Evolutionary conservation across 2,797 vertebrate species (phyloP), one percentile per base, ranked within the genome.

Genomic region (Notolabrus celidotus): DNA sequence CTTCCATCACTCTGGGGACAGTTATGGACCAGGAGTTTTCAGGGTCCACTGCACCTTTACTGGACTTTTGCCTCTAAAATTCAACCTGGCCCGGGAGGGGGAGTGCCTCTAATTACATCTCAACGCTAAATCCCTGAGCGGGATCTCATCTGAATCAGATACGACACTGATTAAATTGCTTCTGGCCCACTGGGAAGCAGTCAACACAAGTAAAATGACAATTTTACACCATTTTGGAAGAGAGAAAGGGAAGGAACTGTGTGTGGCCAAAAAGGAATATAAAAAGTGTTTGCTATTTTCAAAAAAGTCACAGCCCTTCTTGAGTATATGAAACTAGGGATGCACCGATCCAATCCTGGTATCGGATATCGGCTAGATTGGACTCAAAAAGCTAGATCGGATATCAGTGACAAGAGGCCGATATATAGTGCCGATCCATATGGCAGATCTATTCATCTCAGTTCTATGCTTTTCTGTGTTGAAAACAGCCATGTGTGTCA

Each of bases 91-190:
- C 73, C 70, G 52, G 67, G 19, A 72, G 65, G 71, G 61, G 60
- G 7, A 69, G 53, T 27, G 29, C 67, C 58, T 86, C 77, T 93
- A 92, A 93, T 93, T 88, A 92, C 76, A 86, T 72, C 82, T 86
- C 85, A 71, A 68, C 65, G 79, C 77, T 66, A 77, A 89, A 81
- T 86, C 83, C 80, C 79, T 52, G 57, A 82, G 71, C 79, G 38
- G 51, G 71, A 54, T 88, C 87, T 88, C 87, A 83, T 90, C 86
- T 84, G 60, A 87, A 88, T 88, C 84, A 85, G 90, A 90, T 91
- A 88, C 59, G 42, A 83, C 76, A 55, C 87, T 90, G 87, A 91
- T 91, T 90, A 88, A 86, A 90, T 84, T 82, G 88, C 85, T 67
- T 69, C 72, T 29, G 74, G 71, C 65, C 78, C 56, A 29, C 42